These are phyloP conservation scores for Callithrix jacchus DNA, from an alignment of 2,113 vertebrate genomes.

Conservation along the genomic window DNA sequence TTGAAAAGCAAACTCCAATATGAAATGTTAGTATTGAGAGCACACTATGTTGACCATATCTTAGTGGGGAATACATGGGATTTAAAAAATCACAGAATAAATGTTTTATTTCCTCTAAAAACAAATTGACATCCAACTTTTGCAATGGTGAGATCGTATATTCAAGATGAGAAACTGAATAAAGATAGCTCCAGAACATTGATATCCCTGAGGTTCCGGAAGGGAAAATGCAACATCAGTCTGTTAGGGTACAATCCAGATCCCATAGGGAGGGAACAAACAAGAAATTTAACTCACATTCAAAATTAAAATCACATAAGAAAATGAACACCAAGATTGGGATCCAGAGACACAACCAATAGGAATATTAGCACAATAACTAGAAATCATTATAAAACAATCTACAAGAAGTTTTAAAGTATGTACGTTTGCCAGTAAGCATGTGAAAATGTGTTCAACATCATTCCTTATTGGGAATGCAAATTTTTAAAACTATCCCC, in stretches of 20 bases:
- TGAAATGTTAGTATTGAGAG: conserved; percentile 15
- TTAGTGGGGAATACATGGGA: neutral
- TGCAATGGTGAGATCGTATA: neutral
- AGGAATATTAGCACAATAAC: neutral
- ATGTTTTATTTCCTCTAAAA: neutral
- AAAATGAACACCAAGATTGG: neutral
- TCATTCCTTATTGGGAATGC: neutral
- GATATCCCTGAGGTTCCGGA: neutral
- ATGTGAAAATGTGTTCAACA: neutral
- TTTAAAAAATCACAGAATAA: neutral
- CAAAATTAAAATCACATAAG: conserved; percentile 45
- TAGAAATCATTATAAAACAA: neutral
- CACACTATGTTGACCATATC: neutral
- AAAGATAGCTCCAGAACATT: neutral
- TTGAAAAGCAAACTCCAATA: neutral
- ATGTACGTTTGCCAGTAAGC: neutral
- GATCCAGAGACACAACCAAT: neutral
- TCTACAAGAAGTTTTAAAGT: neutral
- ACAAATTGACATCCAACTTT: neutral
- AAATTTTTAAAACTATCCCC: neutral
- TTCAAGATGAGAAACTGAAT: neutral
- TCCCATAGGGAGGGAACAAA: neutral
- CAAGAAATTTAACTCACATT: neutral
- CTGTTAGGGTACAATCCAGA: neutral
- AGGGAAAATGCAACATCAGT: neutral